Base-by-base conservation (phyloP, 1,140 invertebrate genomes). In the Hylaeus volcanicus region DNA sequence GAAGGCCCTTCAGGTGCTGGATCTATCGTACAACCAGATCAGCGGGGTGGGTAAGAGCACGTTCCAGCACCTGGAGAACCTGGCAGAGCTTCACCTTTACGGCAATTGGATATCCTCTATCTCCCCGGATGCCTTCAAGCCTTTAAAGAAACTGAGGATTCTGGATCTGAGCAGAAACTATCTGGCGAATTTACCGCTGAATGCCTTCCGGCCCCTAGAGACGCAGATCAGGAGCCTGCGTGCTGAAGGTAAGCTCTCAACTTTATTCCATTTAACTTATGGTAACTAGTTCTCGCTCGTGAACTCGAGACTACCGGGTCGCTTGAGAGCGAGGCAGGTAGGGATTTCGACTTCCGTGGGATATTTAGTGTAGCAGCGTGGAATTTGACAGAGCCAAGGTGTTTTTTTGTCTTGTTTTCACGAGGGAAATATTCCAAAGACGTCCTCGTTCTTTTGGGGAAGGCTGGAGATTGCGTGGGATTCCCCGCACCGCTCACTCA, bases 81-180 rank as follows among this genome's bases (percentile, higher is more conserved):
- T 98, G 1, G 95, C 94, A 6, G 96, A 97, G 88, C 92, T 98
- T 45, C 94, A 96, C 89, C 94, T 98, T 39, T 96, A 95, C 89
- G 96, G 96, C 1, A 98, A 98, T 92, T 96, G 96, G 94, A 96
- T 98, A 88, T 96, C 96, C 2, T 94, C 94, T 1, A 95, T 98
- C 70, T 96, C 97, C 6, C 94, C 94, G 11, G 97, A 98, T 74
- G 95, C 96, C 56, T 98, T 98, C 90, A 95, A 94, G 83, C 96
- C 95, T 39, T 91, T 98, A 43, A 96, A 96, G 86, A 97, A 97
- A 91, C 93, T 98, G 26, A 93, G 95, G 65, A 92, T 96, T 12
- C 94, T 98, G 41, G 97, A 98, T 91, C 94, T 98, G 66, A 97
- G 97, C 85, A 95, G 95, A 77, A 98, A 98, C 93, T 96, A 96